Evolutionary conservation across 1,140 invertebrate genomes (phyloP).

Genomic region (Nilaparvata lugens): DNA sequence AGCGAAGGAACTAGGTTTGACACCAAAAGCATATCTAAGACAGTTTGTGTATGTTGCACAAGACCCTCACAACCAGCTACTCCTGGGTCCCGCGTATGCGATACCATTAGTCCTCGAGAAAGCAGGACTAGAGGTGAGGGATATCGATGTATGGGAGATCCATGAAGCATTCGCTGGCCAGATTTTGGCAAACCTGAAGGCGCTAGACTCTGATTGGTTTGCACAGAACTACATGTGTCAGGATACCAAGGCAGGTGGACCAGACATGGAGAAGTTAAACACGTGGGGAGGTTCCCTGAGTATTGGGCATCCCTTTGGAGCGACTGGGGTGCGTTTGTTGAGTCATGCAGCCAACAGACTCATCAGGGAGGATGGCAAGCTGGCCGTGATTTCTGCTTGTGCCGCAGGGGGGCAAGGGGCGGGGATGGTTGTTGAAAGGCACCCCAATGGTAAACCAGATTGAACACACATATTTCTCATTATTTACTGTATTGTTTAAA

Average conservation of each 20-base stretch:
- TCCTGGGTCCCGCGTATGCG: constrained; percentile 83
- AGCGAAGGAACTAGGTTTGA: constrained; percentile 70
- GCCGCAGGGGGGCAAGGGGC: constrained; percentile 94
- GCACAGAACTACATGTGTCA: constrained; percentile 80
- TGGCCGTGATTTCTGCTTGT: constrained; percentile 89
- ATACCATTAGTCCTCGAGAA: constrained; percentile 82
- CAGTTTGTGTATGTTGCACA: constrained; percentile 91
- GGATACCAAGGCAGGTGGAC: constrained; percentile 71
- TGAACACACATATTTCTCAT: neutral
- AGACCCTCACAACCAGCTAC: constrained; percentile 93
- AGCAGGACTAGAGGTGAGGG: constrained; percentile 74
- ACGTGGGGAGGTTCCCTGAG: constrained; percentile 95
- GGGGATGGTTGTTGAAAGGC: constrained; percentile 89
- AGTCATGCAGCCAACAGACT: constrained; percentile 83
- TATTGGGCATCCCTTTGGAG: constrained; percentile 97
- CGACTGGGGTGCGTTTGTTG: constrained; percentile 70
- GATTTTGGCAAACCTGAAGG: constrained; percentile 94
- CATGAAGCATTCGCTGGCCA: constrained; percentile 99
- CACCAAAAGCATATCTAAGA: constrained; percentile 76
- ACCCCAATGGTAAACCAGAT: constrained; percentile 56
- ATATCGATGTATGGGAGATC: constrained; percentile 95
- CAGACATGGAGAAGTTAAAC: constrained; percentile 89
- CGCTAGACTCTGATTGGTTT: constrained; percentile 95
- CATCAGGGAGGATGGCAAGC: constrained; percentile 86
- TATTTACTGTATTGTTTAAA: too few relatives aligned